phyloP scores from a whole-genome alignment of 2,113 vertebrate species.

The Mastomys natalensis region DNA sequence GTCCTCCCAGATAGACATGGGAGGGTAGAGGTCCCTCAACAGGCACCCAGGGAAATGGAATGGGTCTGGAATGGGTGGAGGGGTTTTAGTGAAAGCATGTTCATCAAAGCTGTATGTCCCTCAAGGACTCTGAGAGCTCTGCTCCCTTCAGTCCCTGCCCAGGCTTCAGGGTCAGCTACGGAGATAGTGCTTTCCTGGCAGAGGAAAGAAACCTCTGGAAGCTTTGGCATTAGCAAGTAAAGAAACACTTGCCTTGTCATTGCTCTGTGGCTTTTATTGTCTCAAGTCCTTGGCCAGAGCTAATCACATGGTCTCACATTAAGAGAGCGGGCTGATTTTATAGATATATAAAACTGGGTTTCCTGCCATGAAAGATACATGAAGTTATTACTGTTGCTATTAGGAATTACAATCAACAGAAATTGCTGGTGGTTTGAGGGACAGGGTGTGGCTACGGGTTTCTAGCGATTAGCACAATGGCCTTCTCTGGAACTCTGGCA shows the following conservation, averaged over 20 bases:
- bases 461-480: not conserved
- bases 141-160: not conserved
- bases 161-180: not conserved
- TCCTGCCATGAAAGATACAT: not conserved
- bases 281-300: not conserved
- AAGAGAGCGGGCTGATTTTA: not conserved
- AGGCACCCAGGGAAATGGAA: not conserved
- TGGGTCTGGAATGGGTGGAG: not conserved
- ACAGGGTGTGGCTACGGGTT: not conserved
- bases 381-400: not conserved
- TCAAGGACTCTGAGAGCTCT: not conserved
- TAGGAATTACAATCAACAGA: not conserved
- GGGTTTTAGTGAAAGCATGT: not conserved
- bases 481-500: not conserved
- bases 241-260: not conserved
- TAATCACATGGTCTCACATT: not conserved
- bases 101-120: not conserved
- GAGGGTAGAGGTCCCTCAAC: not conserved
- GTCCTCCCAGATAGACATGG: not conserved
- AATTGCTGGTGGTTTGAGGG: not conserved
- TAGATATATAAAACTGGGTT: not conserved
- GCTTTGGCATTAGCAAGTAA: not conserved
- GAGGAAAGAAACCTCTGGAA: not conserved
- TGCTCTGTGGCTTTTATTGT: not conserved
- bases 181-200: not conserved